Evolutionary conservation across 2,888 invertebrate species (phyloP), one percentile per base, ranked within the genome.

Genomic region (Adineta ricciae): DNA sequence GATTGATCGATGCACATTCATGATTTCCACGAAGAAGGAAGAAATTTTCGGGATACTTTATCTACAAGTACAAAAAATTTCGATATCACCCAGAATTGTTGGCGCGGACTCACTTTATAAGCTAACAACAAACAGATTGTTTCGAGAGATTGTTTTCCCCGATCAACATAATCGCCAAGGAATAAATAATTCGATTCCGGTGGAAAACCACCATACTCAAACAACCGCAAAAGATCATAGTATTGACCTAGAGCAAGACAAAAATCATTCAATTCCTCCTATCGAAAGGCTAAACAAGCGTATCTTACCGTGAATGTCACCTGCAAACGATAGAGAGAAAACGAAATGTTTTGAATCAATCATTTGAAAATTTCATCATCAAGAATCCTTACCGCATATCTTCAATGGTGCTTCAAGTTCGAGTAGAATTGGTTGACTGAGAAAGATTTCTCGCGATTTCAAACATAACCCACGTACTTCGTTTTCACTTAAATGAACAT

Each of bases 151-250:
- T 98, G 97, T 91, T 97, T 97, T 88, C 97, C 97, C 91, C 97
- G 90, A 91, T 97, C 97, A 86, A 98, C 97, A 90, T 98, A 98
- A 92, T 98, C 97, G 82, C 97, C 98, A 88, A 98, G 93, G 92
- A 99, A 99, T 88, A 99, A 93, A 92, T 99, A 99, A 92, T 99
- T 98, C 87, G 96, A 96, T 92, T 98, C 97, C 38, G 98, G 98
- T 83, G 98, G 98, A 91, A 98, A 99, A 64, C 97, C 97, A 85
- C 98, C 98, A 90, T 98, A 98, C 91, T 99, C 98, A 91, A 99
- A 99, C 88, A 99, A 93, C 90, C 98, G 94, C 88, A 99, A 92
- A 88, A 99, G 93, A 92, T 99, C 98, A 91, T 97, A 97, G 92
- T 98, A 99, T 92, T 99, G 98, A 87, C 84, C 83, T 86, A 90